These are phyloP conservation scores for Platysteira castanea DNA, from an alignment of 2,113 vertebrate genomes.

Conservation along the genomic window DNA sequence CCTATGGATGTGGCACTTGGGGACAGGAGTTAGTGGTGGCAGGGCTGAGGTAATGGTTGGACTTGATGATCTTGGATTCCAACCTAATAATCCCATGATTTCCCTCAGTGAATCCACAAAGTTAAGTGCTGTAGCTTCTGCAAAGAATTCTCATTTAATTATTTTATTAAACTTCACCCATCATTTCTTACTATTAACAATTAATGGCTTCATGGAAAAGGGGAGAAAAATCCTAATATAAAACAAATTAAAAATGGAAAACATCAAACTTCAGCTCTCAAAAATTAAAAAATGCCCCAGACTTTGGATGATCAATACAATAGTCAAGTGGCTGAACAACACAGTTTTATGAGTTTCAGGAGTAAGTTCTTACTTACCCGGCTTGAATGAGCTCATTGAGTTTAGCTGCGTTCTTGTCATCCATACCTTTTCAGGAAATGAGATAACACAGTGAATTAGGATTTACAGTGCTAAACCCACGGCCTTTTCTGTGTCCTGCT, in stretches of 20 bases:
- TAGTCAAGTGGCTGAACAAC: not conserved
- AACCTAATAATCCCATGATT: not conserved
- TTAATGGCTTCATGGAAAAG: not conserved
- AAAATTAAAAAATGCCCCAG: not conserved
- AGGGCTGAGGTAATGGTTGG: not conserved
- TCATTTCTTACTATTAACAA: not conserved
- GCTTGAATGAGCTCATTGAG: constrained; percentile 96
- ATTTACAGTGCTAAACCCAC: not conserved
- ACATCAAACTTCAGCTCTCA: not conserved
- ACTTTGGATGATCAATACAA: not conserved
- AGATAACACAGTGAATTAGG: constrained; percentile 13
- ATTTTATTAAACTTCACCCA: not conserved
- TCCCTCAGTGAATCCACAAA: not conserved
- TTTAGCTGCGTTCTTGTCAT: constrained; percentile 95
- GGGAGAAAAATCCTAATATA: not conserved
- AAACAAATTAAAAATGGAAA: not conserved
- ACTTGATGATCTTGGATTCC: not conserved
- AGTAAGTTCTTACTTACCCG: constrained; percentile 79
- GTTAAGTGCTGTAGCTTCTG: not conserved
- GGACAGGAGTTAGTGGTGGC: not conserved
- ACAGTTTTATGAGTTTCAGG: not conserved
- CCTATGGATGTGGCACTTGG: not conserved
- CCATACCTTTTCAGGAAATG: constrained; percentile 85
- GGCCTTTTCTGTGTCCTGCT: not conserved
- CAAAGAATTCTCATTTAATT: not conserved